Evolutionary conservation across 2,797 vertebrate genomes (phyloP), one percentile per base, ranked within the genome.

Genomic region (Notolepis coatsorum): DNA sequence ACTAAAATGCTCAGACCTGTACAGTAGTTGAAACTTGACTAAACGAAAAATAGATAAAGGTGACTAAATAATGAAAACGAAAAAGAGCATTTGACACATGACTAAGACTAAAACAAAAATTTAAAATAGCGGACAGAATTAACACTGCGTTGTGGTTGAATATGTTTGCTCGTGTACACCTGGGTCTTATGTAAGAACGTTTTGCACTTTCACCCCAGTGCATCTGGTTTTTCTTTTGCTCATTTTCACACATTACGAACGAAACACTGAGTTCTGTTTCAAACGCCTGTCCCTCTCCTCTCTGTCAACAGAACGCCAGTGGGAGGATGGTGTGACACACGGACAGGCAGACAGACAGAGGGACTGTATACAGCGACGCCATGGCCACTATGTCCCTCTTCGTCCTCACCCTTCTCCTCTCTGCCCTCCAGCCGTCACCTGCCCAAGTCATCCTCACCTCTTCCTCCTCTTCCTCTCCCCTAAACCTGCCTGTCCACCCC

Each of bases 301-400:
- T 80, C 42, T 71, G 8, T 68, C 66, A 13, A 27, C 87, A 87
- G 81, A 48, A 37, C 15, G 55, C 24, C 47, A 71, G 41, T 57
- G 53, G 37, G 61, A 85, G 45, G 59, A 91, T 91, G 90, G 57
- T 85, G 75, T 88, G 81, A 89, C 73, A 46, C 43, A 43, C 17
- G 15, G 47, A 61, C 43, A 15, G 24, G 33, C 25, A 41, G 47
- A 25, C 42, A 59, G 46, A 31, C 53, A 64, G 61, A 73, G 58
- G 64, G 61, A 83, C 76, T 47, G 52, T 53, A 63, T 65, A 58
- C 58, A 67, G 55, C 50, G 55, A 9, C 57, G 57, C 21, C 63
- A 85, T 87, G 86, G 87, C 80, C 71, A 59, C 74, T 43, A 54
- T 59, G 21, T 55, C 49, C 52, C 65, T 86, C 35, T 65, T 90